These are phyloP conservation scores for Phyllostomus hastatus DNA, from an alignment of 2,113 vertebrate species.

Conservation along the genomic window DNA sequence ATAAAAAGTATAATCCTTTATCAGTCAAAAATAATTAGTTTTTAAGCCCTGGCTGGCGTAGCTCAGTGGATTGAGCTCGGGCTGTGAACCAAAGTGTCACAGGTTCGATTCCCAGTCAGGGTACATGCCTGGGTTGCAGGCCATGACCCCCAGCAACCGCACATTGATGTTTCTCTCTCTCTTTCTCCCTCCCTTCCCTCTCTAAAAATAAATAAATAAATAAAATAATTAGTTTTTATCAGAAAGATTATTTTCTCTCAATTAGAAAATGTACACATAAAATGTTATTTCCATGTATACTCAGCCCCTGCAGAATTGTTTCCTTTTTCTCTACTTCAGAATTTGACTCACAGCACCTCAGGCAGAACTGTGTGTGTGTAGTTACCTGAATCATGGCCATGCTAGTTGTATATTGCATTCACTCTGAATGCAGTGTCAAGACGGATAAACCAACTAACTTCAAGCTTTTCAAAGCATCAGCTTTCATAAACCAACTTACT, in stretches of 20 bases:
- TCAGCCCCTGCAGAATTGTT: background rate
- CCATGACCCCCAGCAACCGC: too few relatives aligned
- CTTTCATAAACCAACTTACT: background rate
- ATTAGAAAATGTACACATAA: background rate
- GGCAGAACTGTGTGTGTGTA: background rate
- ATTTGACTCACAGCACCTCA: background rate
- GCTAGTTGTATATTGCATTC: background rate
- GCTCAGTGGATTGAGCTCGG: too few relatives aligned
- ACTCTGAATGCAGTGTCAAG: background rate
- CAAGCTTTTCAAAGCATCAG: background rate
- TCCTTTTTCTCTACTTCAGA: background rate
- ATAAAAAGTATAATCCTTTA: background rate
- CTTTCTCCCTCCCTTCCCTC: too few relatives aligned
- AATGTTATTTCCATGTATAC: background rate
- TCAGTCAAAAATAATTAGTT: background rate
- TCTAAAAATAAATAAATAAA: too few relatives aligned
- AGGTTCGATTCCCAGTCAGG: too few relatives aligned
- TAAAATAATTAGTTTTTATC: background rate
- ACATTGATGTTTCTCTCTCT: too few relatives aligned
- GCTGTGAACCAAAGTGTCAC: too few relatives aligned
- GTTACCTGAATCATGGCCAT: background rate
- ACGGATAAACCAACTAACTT: background rate
- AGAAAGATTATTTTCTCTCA: background rate
- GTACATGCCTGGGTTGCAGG: too few relatives aligned
- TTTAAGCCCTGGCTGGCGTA: too few relatives aligned